Evolutionary conservation across 1,140 invertebrate species (phyloP).

Genomic region (Riptortus pedestris): DNA sequence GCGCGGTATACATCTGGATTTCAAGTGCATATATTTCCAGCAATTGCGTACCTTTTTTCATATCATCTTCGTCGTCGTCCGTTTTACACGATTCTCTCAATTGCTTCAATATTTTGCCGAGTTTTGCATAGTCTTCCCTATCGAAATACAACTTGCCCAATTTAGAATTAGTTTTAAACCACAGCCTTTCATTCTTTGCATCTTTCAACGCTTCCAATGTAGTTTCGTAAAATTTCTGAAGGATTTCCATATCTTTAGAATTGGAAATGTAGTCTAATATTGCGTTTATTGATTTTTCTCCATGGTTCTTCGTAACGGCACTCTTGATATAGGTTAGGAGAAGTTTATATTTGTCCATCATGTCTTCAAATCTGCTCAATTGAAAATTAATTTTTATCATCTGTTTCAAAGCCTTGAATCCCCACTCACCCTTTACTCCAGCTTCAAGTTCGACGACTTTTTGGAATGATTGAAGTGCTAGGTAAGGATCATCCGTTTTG

Average conservation of each 20-base stretch:
- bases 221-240: slow-evolving; percentile 99
- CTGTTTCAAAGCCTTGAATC: slow-evolving; percentile 98
- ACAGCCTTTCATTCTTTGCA: slow-evolving; percentile 96
- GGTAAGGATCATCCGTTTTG: slow-evolving; percentile 92
- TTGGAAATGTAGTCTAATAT: slow-evolving; percentile 99
- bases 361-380: slow-evolving; percentile 29
- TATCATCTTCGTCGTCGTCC: slow-evolving; percentile 95
- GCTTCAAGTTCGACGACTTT: slow-evolving; percentile 92
- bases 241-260: slow-evolving; percentile 97
- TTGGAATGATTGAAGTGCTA: slow-evolving; percentile 87
- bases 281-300: slow-evolving; percentile 99
- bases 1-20: slow-evolving; percentile 99
- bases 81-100: slow-evolving; percentile 96
- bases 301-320: slow-evolving; percentile 97
- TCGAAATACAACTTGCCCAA: slow-evolving; percentile 98
- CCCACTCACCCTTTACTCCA: slow-evolving; percentile 99
- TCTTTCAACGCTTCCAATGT: slow-evolving; percentile 95
- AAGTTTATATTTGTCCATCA: slow-evolving; percentile 92
- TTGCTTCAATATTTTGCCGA: slow-evolving; percentile 94
- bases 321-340: slow-evolving; percentile 96
- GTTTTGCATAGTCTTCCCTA: slow-evolving; percentile 83
- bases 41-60: slow-evolving; percentile 97
- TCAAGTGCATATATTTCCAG: slow-evolving; percentile 98
- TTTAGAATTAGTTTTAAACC: slow-evolving; percentile 99
- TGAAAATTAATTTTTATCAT: slow-evolving; percentile 99